Base-by-base conservation (phyloP, 2,888 invertebrate species). In the Liodrosophila aerea region DNA sequence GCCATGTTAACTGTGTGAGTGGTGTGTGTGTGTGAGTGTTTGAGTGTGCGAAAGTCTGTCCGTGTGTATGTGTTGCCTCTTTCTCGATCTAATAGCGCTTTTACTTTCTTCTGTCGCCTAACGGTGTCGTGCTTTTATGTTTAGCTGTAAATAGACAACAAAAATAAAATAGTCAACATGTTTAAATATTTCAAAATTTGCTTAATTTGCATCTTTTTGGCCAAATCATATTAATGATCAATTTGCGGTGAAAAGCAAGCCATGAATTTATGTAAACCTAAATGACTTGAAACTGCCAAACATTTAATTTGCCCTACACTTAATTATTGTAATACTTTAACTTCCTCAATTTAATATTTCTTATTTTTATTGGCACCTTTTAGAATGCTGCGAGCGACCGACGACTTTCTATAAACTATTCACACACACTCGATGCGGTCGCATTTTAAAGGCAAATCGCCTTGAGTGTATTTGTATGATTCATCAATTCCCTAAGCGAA, bases 1-100 rank as follows among this genome's bases (percentile, higher is more conserved):
- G 89, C 84, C 88, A 88, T 88, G 43, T 75, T n/a, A n/a, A n/a
- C n/a, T 52, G 13, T 39, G 8, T 53, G 2, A 43, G 4, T 45
- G 12, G n/a, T 44, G 3, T 31, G 18, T 9, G 16, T 34, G 16
- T 34, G 15, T 37, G 44, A 13, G 27, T 7, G 22, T n/a, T 36
- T 29, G 31, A 13, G 45, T 27, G 31, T 34, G 34, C 27, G 62
- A 43, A 34, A 34, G 43, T 50, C 50, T 33, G 18, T 49, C 47
- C 29, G 22, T 22, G n/a, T n/a, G n/a, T n/a, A n/a, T n/a, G n/a
- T 22, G 22, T 22, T 22, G 22, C 22, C 9, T 43, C 41, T 27
- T 7, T 39, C 33, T 46, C 34, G 22, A 22, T 53, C 39, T 57
- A 47, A 62, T 62, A 54, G 62, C 58, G 80, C 78, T 80, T 80